Base-by-base conservation (phyloP, 2,888 invertebrate genomes). In the Drosophila flavopinicola region DNA sequence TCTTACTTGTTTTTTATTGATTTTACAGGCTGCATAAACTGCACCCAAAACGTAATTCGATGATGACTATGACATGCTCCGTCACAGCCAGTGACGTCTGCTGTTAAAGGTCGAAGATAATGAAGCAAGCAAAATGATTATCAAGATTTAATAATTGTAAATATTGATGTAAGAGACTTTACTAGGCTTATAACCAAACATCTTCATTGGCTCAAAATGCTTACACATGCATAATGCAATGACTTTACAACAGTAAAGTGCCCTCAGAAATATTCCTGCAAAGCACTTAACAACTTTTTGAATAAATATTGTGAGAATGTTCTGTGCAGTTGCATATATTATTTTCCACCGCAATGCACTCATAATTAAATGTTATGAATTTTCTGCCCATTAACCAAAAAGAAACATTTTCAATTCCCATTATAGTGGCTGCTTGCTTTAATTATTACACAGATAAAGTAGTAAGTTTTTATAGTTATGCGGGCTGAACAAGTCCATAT, bases 21-120 rank as follows among this genome's bases (percentile, higher is more conserved):
- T 69, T 71, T 69, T 68, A 6, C 10, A 10, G 29, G 10, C 7
- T 13, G 23, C 29, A 41, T 13, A 44, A 25, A 42, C 39, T 57
- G 51, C 65, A 65, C 20, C 44, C 23, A 42, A 56, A 60, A 48
- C 11, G 49, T 54, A 51, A 60, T 65, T 60, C 32, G 29, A 60
- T 44, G 51, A 51, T 33, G 58, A 59, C 47, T 48, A 35, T 48
- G 47, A 56, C 65, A 64, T 23, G 33, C 17, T 44, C 37, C 20
- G 37, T 58, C 27, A 41, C 39, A 49, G 20, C n/a, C 61, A 45
- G 29, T 32, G 30, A 35, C 33, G 32, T 44, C 35, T 39, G 54
- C 3, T 49, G 33, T 6, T 10, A 51, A 45, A 68, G 51, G 49
- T 48, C 47, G 17, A 17, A 9, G 7, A 38, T 58, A 38, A 32